phyloP scores from a whole-genome alignment of 2,113 vertebrate species.

The Scatophagus argus region DNA sequence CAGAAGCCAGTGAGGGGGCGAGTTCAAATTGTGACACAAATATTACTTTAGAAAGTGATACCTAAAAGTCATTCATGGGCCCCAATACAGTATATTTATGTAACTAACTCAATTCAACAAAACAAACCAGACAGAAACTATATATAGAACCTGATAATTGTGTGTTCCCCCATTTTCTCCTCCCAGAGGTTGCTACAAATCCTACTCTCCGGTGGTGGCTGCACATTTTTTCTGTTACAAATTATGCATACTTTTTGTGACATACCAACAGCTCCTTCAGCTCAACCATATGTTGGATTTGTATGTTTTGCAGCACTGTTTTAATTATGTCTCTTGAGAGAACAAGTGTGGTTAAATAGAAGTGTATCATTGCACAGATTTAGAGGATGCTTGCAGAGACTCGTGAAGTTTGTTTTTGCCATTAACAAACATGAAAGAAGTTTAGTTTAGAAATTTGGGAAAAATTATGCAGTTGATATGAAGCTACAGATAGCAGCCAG shows the following conservation, averaged over 20 bases:
- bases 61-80: neutral
- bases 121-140: conserved; percentile 4
- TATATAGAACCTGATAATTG: conserved; percentile 3
- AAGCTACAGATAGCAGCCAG: neutral
- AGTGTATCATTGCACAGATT: neutral
- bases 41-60: neutral
- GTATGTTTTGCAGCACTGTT: conserved; percentile 19
- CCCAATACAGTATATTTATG: neutral
- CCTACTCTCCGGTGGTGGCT: neutral
- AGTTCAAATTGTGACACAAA: neutral
- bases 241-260: neutral
- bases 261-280: conserved; percentile 1
- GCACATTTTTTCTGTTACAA: conserved; percentile 14
- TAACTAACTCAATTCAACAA: neutral
- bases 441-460: neutral
- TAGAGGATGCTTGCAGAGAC: neutral
- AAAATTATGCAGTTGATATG: neutral
- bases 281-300: conserved; percentile 33
- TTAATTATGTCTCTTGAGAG: conserved; percentile 53
- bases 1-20: neutral
- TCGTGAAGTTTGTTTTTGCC: neutral
- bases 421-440: neutral
- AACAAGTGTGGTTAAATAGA: conserved; percentile 2
- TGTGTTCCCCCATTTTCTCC: neutral
- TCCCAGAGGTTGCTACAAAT: neutral